These are phyloP conservation scores for Garra rufa DNA, from an alignment of 2,113 vertebrate genomes.

Conservation along the genomic window DNA sequence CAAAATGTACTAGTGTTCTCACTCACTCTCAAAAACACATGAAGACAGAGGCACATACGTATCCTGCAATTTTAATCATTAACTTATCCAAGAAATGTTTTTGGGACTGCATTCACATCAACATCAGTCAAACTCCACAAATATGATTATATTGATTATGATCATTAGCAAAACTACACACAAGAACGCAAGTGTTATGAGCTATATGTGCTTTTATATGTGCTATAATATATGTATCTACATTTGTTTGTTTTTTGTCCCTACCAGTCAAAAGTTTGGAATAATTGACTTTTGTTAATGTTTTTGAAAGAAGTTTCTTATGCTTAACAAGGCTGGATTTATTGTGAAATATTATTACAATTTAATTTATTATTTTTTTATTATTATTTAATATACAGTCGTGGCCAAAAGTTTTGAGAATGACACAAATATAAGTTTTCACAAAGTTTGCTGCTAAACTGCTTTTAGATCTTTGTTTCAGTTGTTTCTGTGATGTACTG, in stretches of 20 bases:
- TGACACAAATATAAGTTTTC: too few species aligned
- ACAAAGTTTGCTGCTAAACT: too few species aligned
- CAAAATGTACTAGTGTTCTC: constrained; percentile 20
- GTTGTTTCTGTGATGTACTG: too few species aligned
- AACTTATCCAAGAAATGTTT: constrained; percentile 29
- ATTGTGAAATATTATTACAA: neutral
- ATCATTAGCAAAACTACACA: neutral
- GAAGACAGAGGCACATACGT: constrained; percentile 6
- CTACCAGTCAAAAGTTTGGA: too few species aligned
- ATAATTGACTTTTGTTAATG: neutral
- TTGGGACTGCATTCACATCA: constrained; percentile 2
- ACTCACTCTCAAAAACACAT: constrained; percentile 23
- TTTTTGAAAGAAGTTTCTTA: neutral
- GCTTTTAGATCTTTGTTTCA: too few species aligned
- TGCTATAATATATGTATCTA: neutral
- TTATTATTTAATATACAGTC: too few species aligned
- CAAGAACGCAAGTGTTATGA: neutral
- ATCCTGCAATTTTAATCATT: neutral
- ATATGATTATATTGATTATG: neutral
- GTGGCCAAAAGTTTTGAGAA: too few species aligned
- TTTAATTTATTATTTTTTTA: too few species aligned
- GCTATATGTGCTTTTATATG: neutral
- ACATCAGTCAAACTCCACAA: neutral
- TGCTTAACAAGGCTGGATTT: neutral
- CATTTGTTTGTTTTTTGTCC: neutral